Conservation (phyloP, 1,140 invertebrate species). For the Zaprionus gabonicus region DNA sequence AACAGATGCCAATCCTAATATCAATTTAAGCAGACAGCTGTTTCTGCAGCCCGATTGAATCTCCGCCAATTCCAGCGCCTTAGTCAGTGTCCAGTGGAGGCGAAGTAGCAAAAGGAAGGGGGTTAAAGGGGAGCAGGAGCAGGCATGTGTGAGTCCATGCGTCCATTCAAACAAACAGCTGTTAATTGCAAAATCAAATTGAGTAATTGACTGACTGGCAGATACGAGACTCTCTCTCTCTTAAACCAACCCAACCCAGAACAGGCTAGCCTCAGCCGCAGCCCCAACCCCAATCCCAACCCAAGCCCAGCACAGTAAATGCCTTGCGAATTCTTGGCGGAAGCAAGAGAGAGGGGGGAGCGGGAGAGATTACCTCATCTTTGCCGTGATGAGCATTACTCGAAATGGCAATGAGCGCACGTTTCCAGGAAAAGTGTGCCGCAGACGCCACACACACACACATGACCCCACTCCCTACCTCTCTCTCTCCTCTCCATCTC, state of each 20-base stretch:
- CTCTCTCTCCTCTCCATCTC: neutral
- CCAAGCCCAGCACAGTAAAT: conserved; percentile 10
- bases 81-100: conserved; percentile 34
- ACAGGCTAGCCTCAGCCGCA: conserved; percentile 4
- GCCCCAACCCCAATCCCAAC: conserved; percentile 15
- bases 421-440: conserved; percentile 72
- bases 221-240: conserved; percentile 22
- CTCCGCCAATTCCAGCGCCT: conserved; percentile 38
- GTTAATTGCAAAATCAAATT: conserved; percentile 79
- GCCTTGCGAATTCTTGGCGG: conserved; percentile 32
- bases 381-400: conserved; percentile 40
- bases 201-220: conserved; percentile 59
- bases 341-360: conserved; percentile 34
- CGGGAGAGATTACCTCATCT: conserved; percentile 71
- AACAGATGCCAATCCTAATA: conserved; percentile 50
- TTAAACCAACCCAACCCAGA: conserved; percentile 25
- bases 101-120: neutral
- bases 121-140: neutral
- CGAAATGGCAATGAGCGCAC: conserved; percentile 76
- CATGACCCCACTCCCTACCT: neutral
- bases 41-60: conserved; percentile 31
- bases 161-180: conserved; percentile 55
- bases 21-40: conserved; percentile 48
- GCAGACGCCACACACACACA: conserved; percentile 39
- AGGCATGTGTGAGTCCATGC: neutral